These are phyloP conservation scores for Nerophis ophidion DNA, from an alignment of 2,113 vertebrate genomes.

Conservation along the genomic window DNA sequence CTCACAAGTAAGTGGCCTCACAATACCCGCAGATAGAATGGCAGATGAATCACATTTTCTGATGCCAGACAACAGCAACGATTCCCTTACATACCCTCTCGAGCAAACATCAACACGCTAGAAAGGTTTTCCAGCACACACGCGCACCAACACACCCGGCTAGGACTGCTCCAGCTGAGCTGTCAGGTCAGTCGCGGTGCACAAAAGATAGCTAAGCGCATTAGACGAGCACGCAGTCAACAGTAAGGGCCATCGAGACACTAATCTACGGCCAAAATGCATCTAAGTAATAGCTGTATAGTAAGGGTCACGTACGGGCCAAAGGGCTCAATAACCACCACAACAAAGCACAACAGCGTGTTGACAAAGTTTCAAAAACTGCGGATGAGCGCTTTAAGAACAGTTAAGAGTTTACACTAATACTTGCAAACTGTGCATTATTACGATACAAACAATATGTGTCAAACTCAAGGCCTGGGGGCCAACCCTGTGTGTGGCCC, in stretches of 20 bases:
- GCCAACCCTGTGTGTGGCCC: too few species aligned
- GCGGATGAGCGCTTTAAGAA: too few species aligned
- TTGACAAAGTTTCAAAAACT: background rate
- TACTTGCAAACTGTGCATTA: too few species aligned
- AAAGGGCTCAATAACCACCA: conserved; percentile 12
- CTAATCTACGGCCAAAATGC: background rate
- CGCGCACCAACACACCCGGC: background rate
- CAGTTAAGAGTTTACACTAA: conserved; percentile 2
- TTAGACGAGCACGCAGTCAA: conserved; percentile 12
- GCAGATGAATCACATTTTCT: background rate
- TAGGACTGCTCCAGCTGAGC: conserved; percentile 26
- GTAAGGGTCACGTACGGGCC: background rate
- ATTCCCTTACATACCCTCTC: conserved; percentile 14
- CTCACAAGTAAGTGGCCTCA: too few species aligned
- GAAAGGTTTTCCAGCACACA: conserved; percentile 13
- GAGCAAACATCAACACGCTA: conserved; percentile 13
- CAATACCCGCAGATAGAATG: too few species aligned
- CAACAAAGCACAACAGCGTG: conserved; percentile 16
- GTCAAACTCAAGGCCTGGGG: too few species aligned
- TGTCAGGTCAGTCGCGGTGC: conserved; percentile 24
- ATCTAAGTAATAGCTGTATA: background rate
- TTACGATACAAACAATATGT: too few species aligned
- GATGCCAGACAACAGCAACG: conserved; percentile 26
- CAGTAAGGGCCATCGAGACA: conserved; percentile 5
- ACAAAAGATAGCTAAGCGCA: conserved; percentile 1